A percentile compares a stretch with the other conserved stretches of the same genome.
Conservation (phyloP, 2,113 vertebrate genomes). For the Callopanchax toddi region DNA sequence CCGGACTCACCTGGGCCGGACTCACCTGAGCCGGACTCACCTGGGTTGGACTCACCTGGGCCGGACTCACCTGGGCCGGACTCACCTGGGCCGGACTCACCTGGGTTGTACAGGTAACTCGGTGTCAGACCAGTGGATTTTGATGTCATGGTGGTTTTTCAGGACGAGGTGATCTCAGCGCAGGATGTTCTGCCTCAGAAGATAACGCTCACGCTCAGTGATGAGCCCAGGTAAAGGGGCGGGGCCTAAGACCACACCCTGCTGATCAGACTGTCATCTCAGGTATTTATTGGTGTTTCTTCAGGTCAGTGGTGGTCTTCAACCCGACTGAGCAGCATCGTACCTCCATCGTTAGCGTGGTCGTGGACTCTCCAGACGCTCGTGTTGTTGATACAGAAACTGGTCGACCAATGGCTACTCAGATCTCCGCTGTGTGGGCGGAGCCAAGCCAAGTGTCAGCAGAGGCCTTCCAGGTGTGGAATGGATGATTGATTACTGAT, state of each 20-base stretch:
- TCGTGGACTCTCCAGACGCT: constrained; percentile 78
- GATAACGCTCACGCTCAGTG: constrained; percentile 77
- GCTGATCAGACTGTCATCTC: background rate
- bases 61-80: too few species aligned
- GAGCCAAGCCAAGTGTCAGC: constrained; percentile 71
- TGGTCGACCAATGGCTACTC: constrained; percentile 78
- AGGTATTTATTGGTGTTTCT: background rate
- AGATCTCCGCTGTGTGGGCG: constrained; percentile 89
- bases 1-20: too few species aligned
- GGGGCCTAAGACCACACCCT: background rate
- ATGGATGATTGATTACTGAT: background rate
- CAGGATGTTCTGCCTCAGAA: constrained; percentile 88
- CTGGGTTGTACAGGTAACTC: background rate
- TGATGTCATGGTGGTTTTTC: background rate
- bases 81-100: background rate
- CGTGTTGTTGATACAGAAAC: constrained; percentile 74
- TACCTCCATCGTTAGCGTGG: constrained; percentile 80
- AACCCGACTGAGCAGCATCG: constrained; percentile 88
- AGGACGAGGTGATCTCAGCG: constrained; percentile 86
- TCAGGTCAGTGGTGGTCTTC: constrained; percentile 85
- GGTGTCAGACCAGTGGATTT: background rate
- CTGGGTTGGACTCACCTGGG: too few species aligned
- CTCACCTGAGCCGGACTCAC: too few species aligned
- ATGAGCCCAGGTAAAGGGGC: constrained; percentile 79
- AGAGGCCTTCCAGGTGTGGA: constrained; percentile 84